Evolutionary conservation across 2,797 vertebrate genomes (phyloP).

Genomic region (Notolabrus celidotus): DNA sequence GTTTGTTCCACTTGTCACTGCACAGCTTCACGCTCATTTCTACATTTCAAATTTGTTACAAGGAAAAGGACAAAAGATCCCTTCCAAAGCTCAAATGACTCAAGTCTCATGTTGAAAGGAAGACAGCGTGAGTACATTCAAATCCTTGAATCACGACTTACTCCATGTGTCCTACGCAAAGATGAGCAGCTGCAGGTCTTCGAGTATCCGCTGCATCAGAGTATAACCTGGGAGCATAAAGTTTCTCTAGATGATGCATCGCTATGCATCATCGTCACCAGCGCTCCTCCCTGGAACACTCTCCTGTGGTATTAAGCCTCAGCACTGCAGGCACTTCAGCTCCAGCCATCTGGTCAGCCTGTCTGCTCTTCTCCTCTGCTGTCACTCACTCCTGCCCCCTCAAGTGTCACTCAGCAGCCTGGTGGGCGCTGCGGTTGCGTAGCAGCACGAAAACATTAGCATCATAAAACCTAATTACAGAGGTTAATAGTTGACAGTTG

Average conservation of each 20-base stretch:
- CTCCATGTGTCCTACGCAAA: not conserved
- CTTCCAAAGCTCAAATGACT: no score
- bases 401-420: conserved; percentile 81
- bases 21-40: no score
- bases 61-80: no score
- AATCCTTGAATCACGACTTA: no score
- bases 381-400: conserved; percentile 79
- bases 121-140: no score
- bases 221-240: conserved; percentile 20
- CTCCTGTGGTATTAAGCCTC: conserved; percentile 69
- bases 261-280: conserved; percentile 7
- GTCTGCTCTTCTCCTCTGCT: conserved; percentile 77
- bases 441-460: conserved; percentile 72
- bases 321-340: conserved; percentile 71
- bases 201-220: not conserved
- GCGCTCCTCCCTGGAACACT: conserved; percentile 56
- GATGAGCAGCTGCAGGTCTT: not conserved
- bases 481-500: conserved; percentile 73
- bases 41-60: no score
- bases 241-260: conserved; percentile 36
- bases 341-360: conserved; percentile 84
- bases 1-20: no score
- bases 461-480: conserved; percentile 73
- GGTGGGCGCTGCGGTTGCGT: conserved; percentile 59
- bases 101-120: no score